phyloP scores from a whole-genome alignment of 2,888 invertebrate species.

The Spatulosminthurus flaviceps region DNA sequence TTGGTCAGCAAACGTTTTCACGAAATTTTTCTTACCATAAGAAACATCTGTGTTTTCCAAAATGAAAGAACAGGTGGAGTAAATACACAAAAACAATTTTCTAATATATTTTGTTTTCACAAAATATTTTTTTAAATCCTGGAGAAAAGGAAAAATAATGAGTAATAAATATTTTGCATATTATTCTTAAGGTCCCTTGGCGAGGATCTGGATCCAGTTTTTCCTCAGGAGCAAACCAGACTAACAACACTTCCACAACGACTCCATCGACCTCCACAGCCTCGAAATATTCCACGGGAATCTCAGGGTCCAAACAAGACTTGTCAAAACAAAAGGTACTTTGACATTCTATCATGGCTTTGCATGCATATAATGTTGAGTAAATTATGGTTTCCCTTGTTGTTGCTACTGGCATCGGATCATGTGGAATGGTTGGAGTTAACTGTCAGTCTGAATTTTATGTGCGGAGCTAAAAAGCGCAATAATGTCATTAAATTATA shows the following conservation, averaged over 20 bases:
- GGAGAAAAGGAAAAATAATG: too few species aligned
- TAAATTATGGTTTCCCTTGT: too few species aligned
- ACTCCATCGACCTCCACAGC: not conserved
- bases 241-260: not conserved
- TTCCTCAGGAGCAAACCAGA: not conserved
- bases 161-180: not conserved
- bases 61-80: not conserved
- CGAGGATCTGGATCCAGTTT: conserved; percentile 37
- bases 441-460: not conserved
- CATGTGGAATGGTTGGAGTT: too few species aligned
- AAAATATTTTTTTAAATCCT: too few species aligned
- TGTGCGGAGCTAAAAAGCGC: not conserved
- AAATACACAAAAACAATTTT: too few species aligned
- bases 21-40: not conserved
- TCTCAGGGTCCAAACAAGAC: conserved; percentile 8
- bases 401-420: too few species aligned
- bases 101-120: too few species aligned
- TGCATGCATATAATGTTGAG: too few species aligned
- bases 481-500: not conserved
- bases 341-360: too few species aligned
- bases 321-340: conserved; percentile 26
- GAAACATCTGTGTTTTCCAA: not conserved
- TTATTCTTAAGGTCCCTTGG: conserved; percentile 28
- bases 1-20: not conserved
- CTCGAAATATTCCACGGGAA: conserved; percentile 23